Evolutionary conservation across 2,797 vertebrate genomes (phyloP), one percentile per base, ranked within the genome.

Genomic region (Danio aesculapii): DNA sequence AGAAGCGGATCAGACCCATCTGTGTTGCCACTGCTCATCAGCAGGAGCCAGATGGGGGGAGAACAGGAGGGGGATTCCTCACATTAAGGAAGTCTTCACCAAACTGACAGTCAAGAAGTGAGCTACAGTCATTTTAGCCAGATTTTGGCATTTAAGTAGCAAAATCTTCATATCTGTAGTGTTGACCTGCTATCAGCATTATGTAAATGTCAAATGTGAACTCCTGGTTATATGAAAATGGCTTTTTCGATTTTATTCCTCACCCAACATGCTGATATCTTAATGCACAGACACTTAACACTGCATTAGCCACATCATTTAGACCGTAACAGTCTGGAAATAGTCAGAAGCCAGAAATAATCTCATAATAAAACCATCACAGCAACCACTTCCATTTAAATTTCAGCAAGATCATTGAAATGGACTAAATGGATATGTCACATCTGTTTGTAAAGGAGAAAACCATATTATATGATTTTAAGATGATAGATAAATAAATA

Each of bases 1-100:
- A 21, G 55, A 61, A 30, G 58, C 53, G 46, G 61, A 19, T 41
- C 53, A 46, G 72, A 76, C 19, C 72, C 72, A 75, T 81, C 79
- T 74, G 70, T 81, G 53, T 50, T 46, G 39, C 14, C 10, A 17
- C 47, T 53, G 58, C 11, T 50, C 79, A 71, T 52, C 67, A 72
- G 59, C 58, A 59, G 57, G 77, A 79, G 21, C 41, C 5, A 6
- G 16, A 52, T 50, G 53, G 55, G 30, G 53, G 76, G 58, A 49
- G n/a, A 66, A 79, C 10, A 41, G 30, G 46, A 17, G 67, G 30
- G 59, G 14, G 68, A 70, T 52, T 52, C 67, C 47, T 52, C 47
- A 62, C 17, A 70, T 78, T 59, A 70, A 16, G 68, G n/a, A 13
- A 30, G 55, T 43, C 62, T 61, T 49, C 19, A 70, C 66, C 77